Percentiles rank a stretch among this genome's conserved stretches.
phyloP scores from a whole-genome alignment of 2,888 invertebrate genomes.

The Synergus japonicus region DNA sequence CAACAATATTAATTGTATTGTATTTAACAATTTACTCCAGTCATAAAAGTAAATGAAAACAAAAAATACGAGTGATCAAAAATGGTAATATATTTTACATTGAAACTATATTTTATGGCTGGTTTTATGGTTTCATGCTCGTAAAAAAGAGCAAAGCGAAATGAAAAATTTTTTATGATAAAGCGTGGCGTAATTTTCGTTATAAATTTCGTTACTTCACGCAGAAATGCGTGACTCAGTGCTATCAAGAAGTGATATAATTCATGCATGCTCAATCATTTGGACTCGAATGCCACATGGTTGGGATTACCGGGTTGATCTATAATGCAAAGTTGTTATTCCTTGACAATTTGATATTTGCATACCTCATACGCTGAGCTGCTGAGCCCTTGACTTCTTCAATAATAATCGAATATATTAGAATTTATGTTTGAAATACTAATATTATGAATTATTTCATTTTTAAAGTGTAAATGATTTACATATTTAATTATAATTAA shows the following conservation, averaged over 20 bases:
- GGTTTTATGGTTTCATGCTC: not conserved
- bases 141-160: not conserved
- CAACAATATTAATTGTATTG: not conserved
- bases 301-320: slow-evolving; percentile 1
- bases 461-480: too few relatives aligned
- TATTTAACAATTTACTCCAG: not conserved
- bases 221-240: slow-evolving; percentile 29
- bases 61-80: not conserved
- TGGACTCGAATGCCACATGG: not conserved
- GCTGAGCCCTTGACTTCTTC: not conserved
- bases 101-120: not conserved
- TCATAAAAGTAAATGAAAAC: not conserved
- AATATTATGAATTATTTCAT: too few relatives aligned
- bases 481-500: too few relatives aligned
- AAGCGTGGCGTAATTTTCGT: not conserved
- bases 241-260: slow-evolving; percentile 11
- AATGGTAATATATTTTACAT: not conserved
- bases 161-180: not conserved
- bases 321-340: not conserved
- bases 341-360: not conserved
- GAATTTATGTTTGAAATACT: too few relatives aligned
- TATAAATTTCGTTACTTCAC: slow-evolving; percentile 15
- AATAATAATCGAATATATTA: too few relatives aligned
- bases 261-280: slow-evolving; percentile 30
- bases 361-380: not conserved